Conservation (phyloP, 2,797 vertebrate genomes). For the Strix occidentalis region DNA sequence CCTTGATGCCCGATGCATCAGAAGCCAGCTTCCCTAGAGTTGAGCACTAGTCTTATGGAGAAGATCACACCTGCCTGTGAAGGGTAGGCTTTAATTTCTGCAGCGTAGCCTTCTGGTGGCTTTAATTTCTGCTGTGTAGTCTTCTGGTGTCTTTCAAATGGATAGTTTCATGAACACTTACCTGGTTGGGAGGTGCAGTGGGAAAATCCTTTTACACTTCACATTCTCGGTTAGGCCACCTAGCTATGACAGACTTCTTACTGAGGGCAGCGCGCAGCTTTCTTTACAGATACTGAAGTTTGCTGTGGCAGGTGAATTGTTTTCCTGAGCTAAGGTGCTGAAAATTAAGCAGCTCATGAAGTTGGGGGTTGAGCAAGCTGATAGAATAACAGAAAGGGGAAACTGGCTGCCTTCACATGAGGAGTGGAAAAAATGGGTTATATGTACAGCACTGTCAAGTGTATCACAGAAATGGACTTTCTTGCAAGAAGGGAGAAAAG, state of each 20-base stretch:
- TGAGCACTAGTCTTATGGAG: slow-evolving; percentile 56
- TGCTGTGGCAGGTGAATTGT: background rate
- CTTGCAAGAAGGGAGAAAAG: background rate
- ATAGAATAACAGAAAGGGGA: background rate
- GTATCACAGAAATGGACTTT: background rate
- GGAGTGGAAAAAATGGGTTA: background rate
- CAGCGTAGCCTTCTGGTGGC: background rate
- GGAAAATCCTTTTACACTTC: background rate
- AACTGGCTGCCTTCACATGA: background rate
- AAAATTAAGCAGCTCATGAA: background rate
- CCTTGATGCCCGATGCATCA: slow-evolving; percentile 28
- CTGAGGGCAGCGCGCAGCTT: background rate
- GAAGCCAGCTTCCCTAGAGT: slow-evolving; percentile 68
- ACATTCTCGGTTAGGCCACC: rapidly evolving
- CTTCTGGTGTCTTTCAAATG: background rate
- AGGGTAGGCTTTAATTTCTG: background rate
- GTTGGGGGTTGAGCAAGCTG: background rate
- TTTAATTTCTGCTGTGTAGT: background rate
- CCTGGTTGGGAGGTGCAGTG: background rate
- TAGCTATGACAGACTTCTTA: background rate
- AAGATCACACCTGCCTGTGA: slow-evolving; percentile 5
- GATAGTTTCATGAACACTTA: background rate
- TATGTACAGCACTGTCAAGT: background rate
- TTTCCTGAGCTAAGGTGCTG: background rate
- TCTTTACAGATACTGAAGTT: background rate